These are phyloP conservation scores for Leptoteleia sp. DNA, from an alignment of 1,140 invertebrate species.

Conservation along the genomic window DNA sequence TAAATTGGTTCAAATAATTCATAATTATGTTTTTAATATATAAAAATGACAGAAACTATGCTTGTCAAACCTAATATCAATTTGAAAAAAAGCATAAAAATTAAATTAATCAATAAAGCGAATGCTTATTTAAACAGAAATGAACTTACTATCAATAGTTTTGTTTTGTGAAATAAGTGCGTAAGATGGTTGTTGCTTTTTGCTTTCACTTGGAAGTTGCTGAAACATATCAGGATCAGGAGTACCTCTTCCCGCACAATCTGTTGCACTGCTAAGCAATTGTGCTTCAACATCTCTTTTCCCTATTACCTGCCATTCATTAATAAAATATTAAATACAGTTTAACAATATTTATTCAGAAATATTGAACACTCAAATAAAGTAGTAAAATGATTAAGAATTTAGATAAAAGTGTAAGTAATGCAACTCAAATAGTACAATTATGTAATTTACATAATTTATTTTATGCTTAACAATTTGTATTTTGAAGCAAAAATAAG, in stretches of 20 bases:
- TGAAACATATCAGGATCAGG: constrained; percentile 82
- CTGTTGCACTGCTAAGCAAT: constrained; percentile 80
- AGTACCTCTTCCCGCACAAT: constrained; percentile 77
- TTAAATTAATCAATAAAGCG: background rate
- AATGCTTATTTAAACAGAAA: constrained; percentile 31
- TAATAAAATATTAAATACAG: background rate
- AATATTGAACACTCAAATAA: too few species aligned
- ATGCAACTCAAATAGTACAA: too few species aligned
- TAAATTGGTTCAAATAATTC: too few species aligned
- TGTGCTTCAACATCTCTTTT: constrained; percentile 83
- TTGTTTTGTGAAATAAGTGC: constrained; percentile 76
- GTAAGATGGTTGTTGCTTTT: constrained; percentile 75
- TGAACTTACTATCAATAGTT: constrained; percentile 73
- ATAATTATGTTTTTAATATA: background rate
- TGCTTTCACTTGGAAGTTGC: constrained; percentile 78
- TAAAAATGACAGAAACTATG: too few species aligned
- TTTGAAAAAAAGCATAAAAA: too few species aligned
- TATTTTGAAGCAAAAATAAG: too few species aligned
- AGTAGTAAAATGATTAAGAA: too few species aligned
- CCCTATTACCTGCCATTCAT: constrained; percentile 76
- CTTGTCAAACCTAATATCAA: too few species aligned
- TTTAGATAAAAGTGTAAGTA: too few species aligned
- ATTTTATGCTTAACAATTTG: too few species aligned
- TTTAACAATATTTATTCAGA: too few species aligned
- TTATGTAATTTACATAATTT: too few species aligned